Conservation (phyloP, 2,797 vertebrate species). For the Rhinichthys osculus region DNA sequence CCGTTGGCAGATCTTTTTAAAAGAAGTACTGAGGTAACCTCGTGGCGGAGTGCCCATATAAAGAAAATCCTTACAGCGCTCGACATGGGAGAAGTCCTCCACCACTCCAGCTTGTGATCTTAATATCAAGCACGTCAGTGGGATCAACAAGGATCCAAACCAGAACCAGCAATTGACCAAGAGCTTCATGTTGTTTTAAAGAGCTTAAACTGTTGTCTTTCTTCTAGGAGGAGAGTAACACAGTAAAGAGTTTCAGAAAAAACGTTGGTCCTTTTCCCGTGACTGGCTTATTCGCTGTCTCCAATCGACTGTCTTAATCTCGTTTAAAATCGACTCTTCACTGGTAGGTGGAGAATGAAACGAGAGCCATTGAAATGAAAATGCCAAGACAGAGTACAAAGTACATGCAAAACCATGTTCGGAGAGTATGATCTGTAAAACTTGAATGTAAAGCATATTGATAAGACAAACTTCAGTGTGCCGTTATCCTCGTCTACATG, state of each 20-base stretch:
- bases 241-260: not conserved
- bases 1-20: conserved; percentile 75
- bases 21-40: conserved; percentile 70
- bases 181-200: conserved; percentile 50
- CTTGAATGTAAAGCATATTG: conserved; percentile 2
- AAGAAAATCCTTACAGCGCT: conserved; percentile 76
- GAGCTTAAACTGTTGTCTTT: not conserved
- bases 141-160: not conserved
- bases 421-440: not conserved
- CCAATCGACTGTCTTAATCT: not conserved
- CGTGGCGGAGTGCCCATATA: conserved; percentile 77
- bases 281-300: conserved; percentile 5
- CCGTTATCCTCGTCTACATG: conserved; percentile 33
- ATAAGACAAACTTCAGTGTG: conserved; percentile 1
- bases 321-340: conserved; percentile 6
- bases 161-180: conserved; percentile 17
- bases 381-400: not conserved
- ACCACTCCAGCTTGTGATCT: conserved; percentile 67
- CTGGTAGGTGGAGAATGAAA: conserved; percentile 24
- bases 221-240: not conserved
- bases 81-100: conserved; percentile 72
- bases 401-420: conserved; percentile 29
- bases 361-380: not conserved
- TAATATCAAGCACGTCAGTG: conserved; percentile 55
- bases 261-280: not conserved